Evolutionary conservation across 2,113 vertebrate genomes (phyloP).

Genomic region (Bujurquina vittata): DNA sequence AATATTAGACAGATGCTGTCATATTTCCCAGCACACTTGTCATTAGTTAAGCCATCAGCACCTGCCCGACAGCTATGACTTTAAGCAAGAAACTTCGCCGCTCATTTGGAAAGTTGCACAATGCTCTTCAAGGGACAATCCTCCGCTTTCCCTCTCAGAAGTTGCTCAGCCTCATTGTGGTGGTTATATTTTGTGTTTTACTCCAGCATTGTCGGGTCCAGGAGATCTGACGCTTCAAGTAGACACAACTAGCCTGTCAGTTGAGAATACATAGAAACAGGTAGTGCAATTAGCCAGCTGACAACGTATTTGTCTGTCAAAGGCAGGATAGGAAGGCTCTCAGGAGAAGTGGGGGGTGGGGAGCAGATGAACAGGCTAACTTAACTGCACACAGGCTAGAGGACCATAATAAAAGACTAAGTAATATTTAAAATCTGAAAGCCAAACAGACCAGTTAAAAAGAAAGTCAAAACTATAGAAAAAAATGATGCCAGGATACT

Average conservation of each 20-base stretch:
- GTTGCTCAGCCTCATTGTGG: constrained; percentile 18
- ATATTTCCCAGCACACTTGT: constrained; percentile 36
- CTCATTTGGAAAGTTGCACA: constrained; percentile 57
- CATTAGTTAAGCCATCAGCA: constrained; percentile 57
- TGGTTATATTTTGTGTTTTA: constrained; percentile 48
- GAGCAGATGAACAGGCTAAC: constrained; percentile 50
- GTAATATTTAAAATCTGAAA: neutral
- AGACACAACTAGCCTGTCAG: constrained; percentile 60
- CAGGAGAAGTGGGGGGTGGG: constrained; percentile 14
- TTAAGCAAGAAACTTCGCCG: constrained; percentile 32
- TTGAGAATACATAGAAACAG: constrained; percentile 57
- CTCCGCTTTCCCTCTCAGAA: constrained; percentile 34
- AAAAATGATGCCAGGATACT: neutral
- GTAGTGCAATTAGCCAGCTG: constrained; percentile 71
- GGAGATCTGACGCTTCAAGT: constrained; percentile 64
- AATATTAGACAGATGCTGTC: constrained; percentile 51
- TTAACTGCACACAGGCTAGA: constrained; percentile 78
- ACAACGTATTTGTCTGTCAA: constrained; percentile 73
- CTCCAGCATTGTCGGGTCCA: constrained; percentile 13
- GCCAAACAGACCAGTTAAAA: neutral
- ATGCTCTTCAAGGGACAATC: constrained; percentile 41
- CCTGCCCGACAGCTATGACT: constrained; percentile 46
- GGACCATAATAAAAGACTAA: constrained; percentile 63
- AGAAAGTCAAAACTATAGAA: neutral
- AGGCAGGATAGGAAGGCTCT: constrained; percentile 67